Conservation (phyloP, 2,888 invertebrate species). For the Microdon myrmicae region DNA sequence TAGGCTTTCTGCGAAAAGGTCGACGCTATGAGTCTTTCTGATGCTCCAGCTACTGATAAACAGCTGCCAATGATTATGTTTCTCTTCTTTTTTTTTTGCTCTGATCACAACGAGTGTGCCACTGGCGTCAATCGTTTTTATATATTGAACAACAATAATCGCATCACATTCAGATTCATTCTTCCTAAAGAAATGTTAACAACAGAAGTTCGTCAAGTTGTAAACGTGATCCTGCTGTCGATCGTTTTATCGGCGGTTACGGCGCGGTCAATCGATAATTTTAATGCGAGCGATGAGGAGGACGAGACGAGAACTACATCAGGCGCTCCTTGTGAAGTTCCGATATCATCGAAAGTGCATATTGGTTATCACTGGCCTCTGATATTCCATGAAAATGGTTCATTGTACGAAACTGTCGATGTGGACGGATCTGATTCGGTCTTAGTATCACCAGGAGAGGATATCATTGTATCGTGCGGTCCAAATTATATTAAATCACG, state of each 20-base stretch:
- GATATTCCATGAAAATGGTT: constrained; percentile 45
- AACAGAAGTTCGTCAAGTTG: constrained; percentile 17
- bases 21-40: no score
- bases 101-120: no score
- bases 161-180: constrained; percentile 33
- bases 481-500: constrained; percentile 52
- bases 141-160: constrained; percentile 36
- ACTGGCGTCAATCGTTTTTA: no score
- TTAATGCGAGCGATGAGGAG: background rate
- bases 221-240: constrained; percentile 16
- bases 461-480: constrained; percentile 53
- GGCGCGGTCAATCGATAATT: constrained; percentile 1
- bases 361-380: constrained; percentile 54
- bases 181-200: constrained; percentile 39
- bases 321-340: constrained; percentile 49
- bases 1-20: no score
- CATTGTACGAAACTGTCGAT: constrained; percentile 29
- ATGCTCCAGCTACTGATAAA: no score
- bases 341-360: constrained; percentile 40
- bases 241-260: constrained; percentile 10
- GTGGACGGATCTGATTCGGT: constrained; percentile 23
- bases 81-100: no score
- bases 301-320: background rate
- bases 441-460: constrained; percentile 26
- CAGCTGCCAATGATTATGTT: no score